phyloP scores from a whole-genome alignment of 1,140 invertebrate genomes.

The Zaprionus vittiger region DNA sequence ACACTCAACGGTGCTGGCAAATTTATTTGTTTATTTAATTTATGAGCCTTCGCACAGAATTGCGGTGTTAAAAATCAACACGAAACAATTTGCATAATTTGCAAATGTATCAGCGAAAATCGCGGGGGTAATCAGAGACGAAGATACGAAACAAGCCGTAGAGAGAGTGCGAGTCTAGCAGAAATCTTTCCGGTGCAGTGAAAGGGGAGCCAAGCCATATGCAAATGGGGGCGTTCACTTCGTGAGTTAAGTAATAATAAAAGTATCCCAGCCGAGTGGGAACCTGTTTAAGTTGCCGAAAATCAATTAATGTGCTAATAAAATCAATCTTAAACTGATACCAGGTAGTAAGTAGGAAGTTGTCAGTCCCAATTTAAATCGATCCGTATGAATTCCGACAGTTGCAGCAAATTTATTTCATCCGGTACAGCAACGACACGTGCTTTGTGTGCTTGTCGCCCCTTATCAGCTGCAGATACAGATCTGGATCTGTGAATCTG shows the following conservation, averaged over 20 bases:
- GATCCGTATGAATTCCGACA: slow-evolving; percentile 3
- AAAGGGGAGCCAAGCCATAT: slow-evolving; percentile 47
- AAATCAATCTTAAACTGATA: slow-evolving; percentile 52
- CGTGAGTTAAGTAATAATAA: neutral
- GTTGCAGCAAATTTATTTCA: slow-evolving; percentile 29
- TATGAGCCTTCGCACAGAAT: slow-evolving; percentile 43
- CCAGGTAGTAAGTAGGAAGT: slow-evolving; percentile 29
- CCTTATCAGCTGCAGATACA: slow-evolving; percentile 24
- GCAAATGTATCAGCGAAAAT: slow-evolving; percentile 68
- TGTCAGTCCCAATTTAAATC: slow-evolving; percentile 28
- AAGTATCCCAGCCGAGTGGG: neutral
- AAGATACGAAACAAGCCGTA: slow-evolving; percentile 37
- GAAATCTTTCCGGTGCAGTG: slow-evolving; percentile 20
- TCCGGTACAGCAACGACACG: slow-evolving; percentile 8
- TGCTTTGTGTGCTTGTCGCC: neutral
- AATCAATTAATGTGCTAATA: slow-evolving; percentile 65
- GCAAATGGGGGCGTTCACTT: slow-evolving; percentile 68
- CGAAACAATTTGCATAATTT: slow-evolving; percentile 72
- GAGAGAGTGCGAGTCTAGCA: slow-evolving; percentile 30
- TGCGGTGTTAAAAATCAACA: slow-evolving; percentile 50
- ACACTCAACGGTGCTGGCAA: slow-evolving; percentile 27
- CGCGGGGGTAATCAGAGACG: slow-evolving; percentile 20
- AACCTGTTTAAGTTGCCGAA: slow-evolving; percentile 36
- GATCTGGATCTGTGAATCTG: neutral
- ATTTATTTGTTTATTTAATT: slow-evolving; percentile 58